Base-by-base conservation (phyloP, 2,113 vertebrate genomes). In the Holacanthus passer region DNA sequence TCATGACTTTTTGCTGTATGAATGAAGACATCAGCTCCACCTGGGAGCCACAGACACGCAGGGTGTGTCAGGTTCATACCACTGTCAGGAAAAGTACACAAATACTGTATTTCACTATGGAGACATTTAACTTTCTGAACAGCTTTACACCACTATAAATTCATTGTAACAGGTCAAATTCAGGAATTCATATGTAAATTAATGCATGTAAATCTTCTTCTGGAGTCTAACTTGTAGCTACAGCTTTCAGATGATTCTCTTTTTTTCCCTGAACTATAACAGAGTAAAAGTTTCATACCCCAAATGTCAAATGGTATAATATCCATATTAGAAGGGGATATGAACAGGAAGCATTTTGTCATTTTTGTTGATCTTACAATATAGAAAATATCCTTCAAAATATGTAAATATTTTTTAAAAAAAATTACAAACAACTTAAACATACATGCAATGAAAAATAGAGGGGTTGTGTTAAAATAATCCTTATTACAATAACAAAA, bases 41-140 rank as follows among this genome's bases (percentile, higher is more conserved):
- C 35, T 27, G 39, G 63, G 20, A 5, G 7, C 0, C 0, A 27
- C 17, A 5, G 59, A 19, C 3, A 29, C 27, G 68, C 55, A 59
- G 75, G 78, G 84, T 22, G 83, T 81, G 88, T 67, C 79, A 35
- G 2, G 19, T 59, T 41, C 59, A 75, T 7, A 35, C 27, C 43
- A 53, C 16, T 6, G 20, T 1, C 3, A 31, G 2, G n/a, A 29
- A 12, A 16, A 20, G 7, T 47, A 48, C 19, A 2, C 58, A 47
- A 3, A 32, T 5, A 14, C 12, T 72, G 11, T 48, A 8, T 47
- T 62, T 72, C 5, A 72, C 39, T 20, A 3, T 50, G 29, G 20
- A 50, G 27, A 50, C 7, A 24, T 35, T 6, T 1, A 4, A 12
- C 10, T 43, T 41, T 29, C n/a, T 17, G 11, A n/a, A 12, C 55